Conservation (phyloP, 1,140 invertebrate species). For the Plectrocnemia conspersa region DNA sequence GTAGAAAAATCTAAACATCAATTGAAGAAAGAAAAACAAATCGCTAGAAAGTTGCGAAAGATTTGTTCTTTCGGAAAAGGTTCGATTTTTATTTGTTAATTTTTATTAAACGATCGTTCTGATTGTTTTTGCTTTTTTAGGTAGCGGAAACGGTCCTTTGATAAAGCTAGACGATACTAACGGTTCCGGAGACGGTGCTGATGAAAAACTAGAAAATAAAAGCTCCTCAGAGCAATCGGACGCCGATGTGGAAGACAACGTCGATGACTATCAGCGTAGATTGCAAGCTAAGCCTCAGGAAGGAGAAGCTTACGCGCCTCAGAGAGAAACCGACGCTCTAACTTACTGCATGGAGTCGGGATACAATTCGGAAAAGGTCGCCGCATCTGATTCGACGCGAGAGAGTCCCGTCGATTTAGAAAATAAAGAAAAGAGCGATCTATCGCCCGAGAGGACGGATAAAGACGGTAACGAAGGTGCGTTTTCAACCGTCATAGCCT, state of each 20-base stretch:
- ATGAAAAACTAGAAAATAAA: constrained; percentile 43
- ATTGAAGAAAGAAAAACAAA: constrained; percentile 61
- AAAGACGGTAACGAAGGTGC: constrained; percentile 47
- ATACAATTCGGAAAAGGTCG: constrained; percentile 65
- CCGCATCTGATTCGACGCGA: constrained; percentile 48
- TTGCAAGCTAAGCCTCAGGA: constrained; percentile 40
- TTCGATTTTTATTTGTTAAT: not conserved
- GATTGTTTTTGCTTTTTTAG: constrained; percentile 18
- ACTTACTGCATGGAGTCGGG: constrained; percentile 59
- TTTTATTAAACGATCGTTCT: not conserved
- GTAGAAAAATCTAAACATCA: constrained; percentile 62
- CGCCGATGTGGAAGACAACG: constrained; percentile 76
- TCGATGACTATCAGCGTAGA: constrained; percentile 58
- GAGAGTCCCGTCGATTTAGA: constrained; percentile 51
- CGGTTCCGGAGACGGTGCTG: constrained; percentile 9
- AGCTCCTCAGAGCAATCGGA: constrained; percentile 63
- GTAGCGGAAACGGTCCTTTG: not conserved
- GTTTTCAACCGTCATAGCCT: constrained; percentile 39
- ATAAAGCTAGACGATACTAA: constrained; percentile 22
- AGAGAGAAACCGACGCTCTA: constrained; percentile 43
- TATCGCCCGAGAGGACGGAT: constrained; percentile 51
- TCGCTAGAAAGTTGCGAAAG: constrained; percentile 48
- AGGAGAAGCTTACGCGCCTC: constrained; percentile 36
- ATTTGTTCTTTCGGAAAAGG: constrained; percentile 34
- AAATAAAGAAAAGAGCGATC: constrained; percentile 51